Base-by-base conservation (phyloP, 2,113 vertebrate species). In the Callocephalon fimbriatum region DNA sequence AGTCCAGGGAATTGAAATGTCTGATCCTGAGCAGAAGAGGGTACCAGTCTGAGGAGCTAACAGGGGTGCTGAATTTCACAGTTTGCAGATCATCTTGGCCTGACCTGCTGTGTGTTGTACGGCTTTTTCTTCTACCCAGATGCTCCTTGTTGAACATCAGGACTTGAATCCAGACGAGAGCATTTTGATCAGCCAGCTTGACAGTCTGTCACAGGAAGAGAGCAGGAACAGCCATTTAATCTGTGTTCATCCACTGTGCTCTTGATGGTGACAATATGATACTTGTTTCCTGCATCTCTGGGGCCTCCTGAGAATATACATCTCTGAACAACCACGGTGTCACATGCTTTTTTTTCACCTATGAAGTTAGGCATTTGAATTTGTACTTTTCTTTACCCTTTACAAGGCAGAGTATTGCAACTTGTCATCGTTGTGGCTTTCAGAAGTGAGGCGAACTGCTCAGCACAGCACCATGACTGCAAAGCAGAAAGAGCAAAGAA, bases 321-420 rank as follows among this genome's bases (percentile, higher is more conserved):
- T 35, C 56, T 38, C 8, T 71, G 65, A 45, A 3, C 25, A 47
- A 12, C 31, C 17, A 29, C 15, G 22, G 45, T 44, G 6, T 47
- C 1, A 4, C 2, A 3, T 0, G 0, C 10, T 10, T 23, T 17
- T 15, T n/a, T 13, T 51, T 50, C 6, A 27, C 23, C 13, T 0
- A 0, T 15, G 22, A 26, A 73, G 27, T 4, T 3, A 18, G 9
- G 3, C 0, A 1, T 42, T 78, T 51, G 11, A 27, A 18, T 19
- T 44, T 71, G 7, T 58, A 3, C 9, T 12, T 56, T 9, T 32
- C 27, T 15, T 47, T 63, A 26, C 22, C 6, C 31, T 71, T 80
- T 42, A 25, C 31, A n/a, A 44, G 35, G 71, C 45, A 61, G 22
- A 15, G 22, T 22, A 7, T 54, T 82, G n/a, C 11, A 25, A 4